Percentiles rank a stretch among this genome's conserved stretches.
Conservation (phyloP, 2,113 vertebrate species). For the Triplophysa tibetana region DNA sequence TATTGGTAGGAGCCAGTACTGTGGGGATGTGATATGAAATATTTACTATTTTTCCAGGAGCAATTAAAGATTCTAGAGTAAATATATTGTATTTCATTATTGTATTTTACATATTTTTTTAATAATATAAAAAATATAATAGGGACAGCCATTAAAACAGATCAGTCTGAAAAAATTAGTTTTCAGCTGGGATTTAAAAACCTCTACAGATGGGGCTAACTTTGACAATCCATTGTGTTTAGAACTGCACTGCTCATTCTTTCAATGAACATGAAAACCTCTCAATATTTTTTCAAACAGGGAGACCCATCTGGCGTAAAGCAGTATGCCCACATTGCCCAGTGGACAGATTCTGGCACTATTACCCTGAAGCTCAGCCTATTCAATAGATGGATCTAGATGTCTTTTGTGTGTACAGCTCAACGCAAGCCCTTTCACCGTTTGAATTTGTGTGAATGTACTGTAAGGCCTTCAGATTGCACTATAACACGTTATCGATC, state of each 20-base stretch:
- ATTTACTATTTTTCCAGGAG: no score
- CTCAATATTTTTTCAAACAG: neutral
- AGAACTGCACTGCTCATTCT: neutral
- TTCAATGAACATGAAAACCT: neutral
- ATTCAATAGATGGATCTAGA: slow-evolving; percentile 25
- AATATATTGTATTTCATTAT: no score
- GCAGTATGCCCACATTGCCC: neutral
- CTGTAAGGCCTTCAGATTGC: slow-evolving; percentile 29
- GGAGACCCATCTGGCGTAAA: neutral
- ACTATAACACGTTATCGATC: slow-evolving; percentile 48
- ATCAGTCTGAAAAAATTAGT: no score
- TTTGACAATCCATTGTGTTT: no score
- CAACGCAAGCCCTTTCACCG: neutral
- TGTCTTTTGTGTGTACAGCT: slow-evolving; percentile 1
- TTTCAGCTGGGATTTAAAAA: no score
- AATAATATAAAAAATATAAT: no score
- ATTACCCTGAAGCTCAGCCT: neutral
- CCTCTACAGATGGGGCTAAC: no score
- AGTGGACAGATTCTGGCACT: neutral
- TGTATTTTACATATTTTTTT: no score
- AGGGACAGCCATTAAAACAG: no score
- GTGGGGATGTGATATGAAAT: no score
- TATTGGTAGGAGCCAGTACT: no score
- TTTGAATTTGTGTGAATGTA: slow-evolving; percentile 24
- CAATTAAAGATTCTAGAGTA: no score